These are phyloP conservation scores for Anas flavirostris DNA, from an alignment of 2,797 vertebrate genomes.

Conservation along the genomic window DNA sequence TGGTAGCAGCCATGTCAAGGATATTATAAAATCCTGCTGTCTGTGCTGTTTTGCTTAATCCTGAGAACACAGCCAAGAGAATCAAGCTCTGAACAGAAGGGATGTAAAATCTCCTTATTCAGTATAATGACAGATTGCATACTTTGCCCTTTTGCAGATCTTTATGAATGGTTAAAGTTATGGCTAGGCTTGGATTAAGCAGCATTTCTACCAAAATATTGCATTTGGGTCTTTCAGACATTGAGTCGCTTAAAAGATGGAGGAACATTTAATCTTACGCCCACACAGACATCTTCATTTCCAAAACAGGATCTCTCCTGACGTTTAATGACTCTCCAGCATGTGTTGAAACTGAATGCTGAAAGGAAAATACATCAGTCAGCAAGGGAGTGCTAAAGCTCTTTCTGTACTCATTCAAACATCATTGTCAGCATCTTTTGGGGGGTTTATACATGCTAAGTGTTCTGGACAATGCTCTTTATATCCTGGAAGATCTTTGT, in stretches of 20 bases:
- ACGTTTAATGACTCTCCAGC: conserved; percentile 40
- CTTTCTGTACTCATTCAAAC: neutral
- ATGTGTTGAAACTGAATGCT: conserved; percentile 49
- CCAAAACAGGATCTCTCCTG: conserved; percentile 51
- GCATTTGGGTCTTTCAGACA: conserved; percentile 38
- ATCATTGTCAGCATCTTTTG: conserved; percentile 28
- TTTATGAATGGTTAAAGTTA: conserved; percentile 34
- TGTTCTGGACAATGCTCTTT: neutral
- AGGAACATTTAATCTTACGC: conserved; percentile 37
- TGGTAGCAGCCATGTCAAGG: conserved; percentile 33
- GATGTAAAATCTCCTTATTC: conserved; percentile 21
- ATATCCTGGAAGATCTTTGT: neutral
- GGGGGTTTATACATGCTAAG: neutral
- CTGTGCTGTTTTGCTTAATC: conserved; percentile 43
- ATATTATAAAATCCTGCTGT: conserved; percentile 28
- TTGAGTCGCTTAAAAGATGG: conserved; percentile 37
- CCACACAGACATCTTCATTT: conserved; percentile 38
- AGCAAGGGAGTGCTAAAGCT: conserved; percentile 32
- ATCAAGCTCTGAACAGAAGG: conserved; percentile 21
- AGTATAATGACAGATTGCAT: conserved; percentile 12
- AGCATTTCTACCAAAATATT: conserved; percentile 44
- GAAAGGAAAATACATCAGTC: conserved; percentile 59
- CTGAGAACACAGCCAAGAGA: conserved; percentile 10
- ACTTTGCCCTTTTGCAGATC: conserved; percentile 36
- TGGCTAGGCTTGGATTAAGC: conserved; percentile 1